Evolutionary conservation across 2,888 invertebrate genomes (phyloP), one percentile per base, ranked within the genome.

Genomic region (Catocala fraxini): DNA sequence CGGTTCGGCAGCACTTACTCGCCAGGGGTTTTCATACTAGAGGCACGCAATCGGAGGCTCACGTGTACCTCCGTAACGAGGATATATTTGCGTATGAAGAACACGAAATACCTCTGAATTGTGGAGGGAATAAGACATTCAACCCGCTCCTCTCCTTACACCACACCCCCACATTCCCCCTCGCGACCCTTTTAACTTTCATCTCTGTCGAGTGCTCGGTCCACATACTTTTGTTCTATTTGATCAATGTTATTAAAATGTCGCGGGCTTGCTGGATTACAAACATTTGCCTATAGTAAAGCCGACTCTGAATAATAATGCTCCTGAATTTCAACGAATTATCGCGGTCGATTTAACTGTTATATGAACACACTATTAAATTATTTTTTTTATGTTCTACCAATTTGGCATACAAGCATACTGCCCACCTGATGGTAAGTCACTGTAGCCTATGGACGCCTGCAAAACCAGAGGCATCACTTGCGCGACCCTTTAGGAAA

Each of bases 31-130:
- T 85, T 87, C 86, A 87, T 89, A 86, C 83, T 70, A 82, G 87
- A 84, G 88, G 88, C 88, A 86, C 91, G 92, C 93, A 93, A 93
- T 93, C 91, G 89, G 81, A 82, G 91, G 84, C 91, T 92, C 92
- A 93, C 93, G 92, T 93, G 93, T 90, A 89, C 91, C 89, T 83
- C 85, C 83, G 89, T 94, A 94, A 94, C 94, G 93, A 93, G 93
- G 93, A 94, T 93, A 94, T 94, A 94, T 94, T 94, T 94, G 94
- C 94, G 94, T 94, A 94, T 94, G 94, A 94, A 94, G 93, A 94
- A 94, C 93, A 93, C 92, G 94, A 93, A 93, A 94, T 94, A 94
- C 92, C 93, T 94, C 92, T 91, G 93, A 93, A 93, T 93, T 93
- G 94, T 93, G 92, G 93, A 93, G 93, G 92, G 91, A 93, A 93